Conservation (phyloP, 2,797 vertebrate genomes). For the Coreius guichenoti region DNA sequence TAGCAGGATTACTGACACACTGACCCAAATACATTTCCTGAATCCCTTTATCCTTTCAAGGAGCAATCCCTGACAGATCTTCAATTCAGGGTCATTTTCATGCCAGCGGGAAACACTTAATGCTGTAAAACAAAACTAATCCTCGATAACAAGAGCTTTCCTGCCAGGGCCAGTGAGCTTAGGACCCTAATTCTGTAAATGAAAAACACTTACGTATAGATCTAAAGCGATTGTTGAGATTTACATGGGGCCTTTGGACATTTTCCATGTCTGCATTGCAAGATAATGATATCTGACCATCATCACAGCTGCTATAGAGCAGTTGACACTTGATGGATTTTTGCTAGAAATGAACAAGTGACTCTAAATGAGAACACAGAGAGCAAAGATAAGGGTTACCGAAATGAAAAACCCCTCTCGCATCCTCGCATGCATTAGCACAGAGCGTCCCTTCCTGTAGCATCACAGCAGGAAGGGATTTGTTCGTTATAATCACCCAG, state of each 20-base stretch:
- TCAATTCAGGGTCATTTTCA: constrained; percentile 36
- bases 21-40: constrained; percentile 30
- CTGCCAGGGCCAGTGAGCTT: constrained; percentile 15
- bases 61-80: constrained; percentile 40
- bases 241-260: neutral
- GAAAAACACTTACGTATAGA: neutral
- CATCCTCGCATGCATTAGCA: constrained; percentile 25
- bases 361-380: constrained; percentile 34
- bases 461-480: constrained; percentile 47
- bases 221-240: constrained; percentile 20
- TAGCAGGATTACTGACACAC: constrained; percentile 26
- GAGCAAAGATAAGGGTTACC: constrained; percentile 21
- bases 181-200: constrained; percentile 15
- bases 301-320: constrained; percentile 37
- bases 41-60: constrained; percentile 23
- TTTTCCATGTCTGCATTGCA: constrained; percentile 17
- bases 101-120: constrained; percentile 25
- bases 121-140: constrained; percentile 41
- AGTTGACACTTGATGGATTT: constrained; percentile 10
- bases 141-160: constrained; percentile 20
- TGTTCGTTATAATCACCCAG: constrained; percentile 55
- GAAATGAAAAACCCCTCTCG: constrained; percentile 18
- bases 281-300: constrained; percentile 28
- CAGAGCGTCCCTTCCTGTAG: constrained; percentile 24
- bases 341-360: constrained; percentile 35